phyloP scores from a whole-genome alignment of 2,888 invertebrate species.

The Hyalella azteca region DNA sequence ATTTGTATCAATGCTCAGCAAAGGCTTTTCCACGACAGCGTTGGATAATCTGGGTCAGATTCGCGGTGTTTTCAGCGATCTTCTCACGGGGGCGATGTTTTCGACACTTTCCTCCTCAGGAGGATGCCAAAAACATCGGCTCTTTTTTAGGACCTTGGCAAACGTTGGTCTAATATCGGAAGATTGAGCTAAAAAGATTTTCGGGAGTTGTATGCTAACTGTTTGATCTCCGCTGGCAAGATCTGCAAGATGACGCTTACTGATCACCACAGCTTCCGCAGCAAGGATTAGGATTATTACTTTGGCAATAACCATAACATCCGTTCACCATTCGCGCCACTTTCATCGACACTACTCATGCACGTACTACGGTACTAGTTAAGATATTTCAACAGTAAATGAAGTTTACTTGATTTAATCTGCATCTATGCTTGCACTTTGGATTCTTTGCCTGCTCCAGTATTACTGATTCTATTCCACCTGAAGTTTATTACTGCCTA shows the following conservation, averaged over 20 bases:
- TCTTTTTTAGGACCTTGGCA: slow-evolving; percentile 13
- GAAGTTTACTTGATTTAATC: too few species aligned
- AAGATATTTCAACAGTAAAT: too few species aligned
- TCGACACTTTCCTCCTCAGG: slow-evolving; percentile 5
- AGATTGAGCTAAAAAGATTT: not conserved
- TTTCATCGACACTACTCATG: too few species aligned
- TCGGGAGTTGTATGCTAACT: not conserved
- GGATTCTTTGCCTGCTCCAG: too few species aligned
- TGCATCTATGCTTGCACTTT: too few species aligned
- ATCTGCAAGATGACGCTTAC: not conserved
- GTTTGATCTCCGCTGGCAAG: not conserved
- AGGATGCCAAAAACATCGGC: slow-evolving; percentile 11
- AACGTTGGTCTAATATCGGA: not conserved
- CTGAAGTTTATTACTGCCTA: too few species aligned
- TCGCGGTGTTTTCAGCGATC: slow-evolving; percentile 23
- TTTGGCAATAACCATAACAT: too few species aligned
- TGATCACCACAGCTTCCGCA: not conserved
- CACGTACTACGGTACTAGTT: too few species aligned
- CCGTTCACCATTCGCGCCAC: too few species aligned
- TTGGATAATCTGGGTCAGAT: slow-evolving; percentile 30
- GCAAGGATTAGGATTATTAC: too few species aligned
- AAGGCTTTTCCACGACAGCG: not conserved
- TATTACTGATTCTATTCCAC: too few species aligned
- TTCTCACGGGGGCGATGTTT: slow-evolving; percentile 6
- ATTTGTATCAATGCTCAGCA: not conserved